A percentile compares a stretch with the other conserved stretches of the same genome.
These are phyloP conservation scores for Arrhamphus sclerolepis DNA, from an alignment of 2,797 vertebrate genomes.

Conservation along the genomic window DNA sequence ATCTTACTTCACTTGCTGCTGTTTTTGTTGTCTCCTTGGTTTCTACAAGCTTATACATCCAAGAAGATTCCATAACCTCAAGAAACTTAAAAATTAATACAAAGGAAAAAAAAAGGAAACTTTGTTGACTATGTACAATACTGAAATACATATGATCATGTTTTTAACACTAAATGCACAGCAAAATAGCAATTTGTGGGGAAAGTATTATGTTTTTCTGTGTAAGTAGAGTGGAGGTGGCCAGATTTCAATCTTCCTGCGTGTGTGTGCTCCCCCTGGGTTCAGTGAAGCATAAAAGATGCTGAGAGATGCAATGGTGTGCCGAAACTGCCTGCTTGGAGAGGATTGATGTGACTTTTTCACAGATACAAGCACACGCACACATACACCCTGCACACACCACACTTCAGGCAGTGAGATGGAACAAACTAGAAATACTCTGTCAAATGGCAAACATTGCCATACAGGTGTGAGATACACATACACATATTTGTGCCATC, in stretches of 20 bases:
- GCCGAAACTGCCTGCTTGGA: constrained; percentile 48
- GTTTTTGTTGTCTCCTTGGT: constrained; percentile 65
- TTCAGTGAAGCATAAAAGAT: constrained; percentile 64
- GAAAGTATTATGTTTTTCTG: constrained; percentile 3
- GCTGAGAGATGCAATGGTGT: constrained; percentile 53
- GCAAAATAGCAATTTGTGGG: constrained; percentile 15
- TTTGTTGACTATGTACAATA: constrained; percentile 35
- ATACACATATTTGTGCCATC: constrained; percentile 16
- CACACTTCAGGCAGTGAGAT: constrained; percentile 14
- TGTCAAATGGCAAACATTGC: constrained; percentile 19
- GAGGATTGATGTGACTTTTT: constrained; percentile 61
- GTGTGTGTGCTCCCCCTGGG: constrained; percentile 48
- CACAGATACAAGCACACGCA: constrained; percentile 21
- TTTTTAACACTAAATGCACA: constrained; percentile 22
- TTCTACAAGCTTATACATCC: constrained; percentile 43
- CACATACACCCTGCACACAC: constrained; percentile 5
- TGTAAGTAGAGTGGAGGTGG: constrained; percentile 17
- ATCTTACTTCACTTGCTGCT: constrained; percentile 56
- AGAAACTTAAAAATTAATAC: constrained; percentile 66
- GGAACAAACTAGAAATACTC: constrained; percentile 26
- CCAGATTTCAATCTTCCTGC: constrained; percentile 61
- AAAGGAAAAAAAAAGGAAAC: constrained; percentile 13
- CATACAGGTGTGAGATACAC: constrained; percentile 13
- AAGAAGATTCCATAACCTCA: constrained; percentile 53
- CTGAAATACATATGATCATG: constrained; percentile 23